Percentiles rank a stretch among this genome's conserved stretches.
These are phyloP conservation scores for Cydia splendana DNA, from an alignment of 1,140 invertebrate species.

Conservation along the genomic window DNA sequence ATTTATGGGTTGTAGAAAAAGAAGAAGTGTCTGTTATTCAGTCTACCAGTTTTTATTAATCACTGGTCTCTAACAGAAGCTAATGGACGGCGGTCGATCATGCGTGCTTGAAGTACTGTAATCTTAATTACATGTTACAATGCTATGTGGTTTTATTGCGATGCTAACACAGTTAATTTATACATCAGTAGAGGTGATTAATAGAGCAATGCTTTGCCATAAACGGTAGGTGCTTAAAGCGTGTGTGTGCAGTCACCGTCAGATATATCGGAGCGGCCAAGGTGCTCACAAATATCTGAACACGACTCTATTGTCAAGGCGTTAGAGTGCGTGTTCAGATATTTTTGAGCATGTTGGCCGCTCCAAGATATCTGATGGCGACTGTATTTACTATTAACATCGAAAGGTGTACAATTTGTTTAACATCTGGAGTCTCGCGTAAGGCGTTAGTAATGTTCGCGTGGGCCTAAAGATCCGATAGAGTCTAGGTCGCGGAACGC, in stretches of 20 bases:
- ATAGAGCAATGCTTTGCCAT: not conserved
- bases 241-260: not conserved
- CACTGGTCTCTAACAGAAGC: not conserved
- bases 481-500: not conserved
- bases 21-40: not conserved
- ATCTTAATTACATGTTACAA: constrained; percentile 31
- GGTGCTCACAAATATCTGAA: no score
- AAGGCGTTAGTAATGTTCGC: no score
- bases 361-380: not conserved
- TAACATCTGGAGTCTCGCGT: not conserved
- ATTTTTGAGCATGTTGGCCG: no score
- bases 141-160: constrained; percentile 26
- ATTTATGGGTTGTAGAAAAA: not conserved
- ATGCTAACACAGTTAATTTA: constrained; percentile 32
- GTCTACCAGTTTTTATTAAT: not conserved
- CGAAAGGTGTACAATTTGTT: not conserved
- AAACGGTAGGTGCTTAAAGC: not conserved
- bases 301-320: no score
- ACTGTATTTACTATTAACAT: not conserved
- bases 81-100: constrained; percentile 28
- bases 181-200: constrained; percentile 15
- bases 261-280: no score
- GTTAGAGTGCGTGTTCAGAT: no score
- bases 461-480: not conserved
- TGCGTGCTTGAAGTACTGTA: constrained; percentile 25